Base-by-base conservation (phyloP, 1,140 invertebrate genomes). In the Pachyrhynchus sulphureomaculatus region DNA sequence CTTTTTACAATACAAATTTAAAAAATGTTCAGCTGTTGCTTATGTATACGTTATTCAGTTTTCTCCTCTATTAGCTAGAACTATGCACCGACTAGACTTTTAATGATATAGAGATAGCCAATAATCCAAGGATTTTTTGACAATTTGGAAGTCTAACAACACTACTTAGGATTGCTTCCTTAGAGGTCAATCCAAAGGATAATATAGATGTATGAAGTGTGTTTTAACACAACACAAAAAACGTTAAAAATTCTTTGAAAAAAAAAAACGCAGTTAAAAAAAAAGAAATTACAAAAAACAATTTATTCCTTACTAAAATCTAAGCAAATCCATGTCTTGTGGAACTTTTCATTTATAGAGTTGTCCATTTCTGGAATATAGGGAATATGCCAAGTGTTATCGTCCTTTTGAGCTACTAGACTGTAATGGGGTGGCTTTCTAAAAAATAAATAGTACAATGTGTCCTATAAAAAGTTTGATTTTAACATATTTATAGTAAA, bases 271-370 rank as follows among this genome's bases (percentile, higher is more conserved):
- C 5, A 32, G 12, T 32, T 32, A 32, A 6, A 32, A 6, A 34
- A 20, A 15, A 49, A 49, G 32, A 49, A 4, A 4, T 49, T 4
- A 29, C 5, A 49, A 21, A 15, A 34, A 52, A 20, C 5, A n/a
- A 13, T 24, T 49, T 48, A n/a, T 20, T 33, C 10, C 8, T 41
- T 12, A 36, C 24, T 34, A 1, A 36, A n/a, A 42, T 60, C 56
- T 42, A 64, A 36, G 44, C 65, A 67, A 20, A 64, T 21, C 62
- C 62, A 67, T 5, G 49, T 67, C 32, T 53, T 44, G 29, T 60
- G 51, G 33, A 33, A 56, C 3, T 20, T 37, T 13, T 64, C 39
- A 15, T 44, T 57, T 1, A 34, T 32, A 32, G 57, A 18, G 3
- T 51, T 24, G 9, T 26, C 34, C 17, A 6, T 12, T n/a, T 54